Conservation (phyloP, 2,888 invertebrate genomes). For the Zygogramma bicolorata region DNA sequence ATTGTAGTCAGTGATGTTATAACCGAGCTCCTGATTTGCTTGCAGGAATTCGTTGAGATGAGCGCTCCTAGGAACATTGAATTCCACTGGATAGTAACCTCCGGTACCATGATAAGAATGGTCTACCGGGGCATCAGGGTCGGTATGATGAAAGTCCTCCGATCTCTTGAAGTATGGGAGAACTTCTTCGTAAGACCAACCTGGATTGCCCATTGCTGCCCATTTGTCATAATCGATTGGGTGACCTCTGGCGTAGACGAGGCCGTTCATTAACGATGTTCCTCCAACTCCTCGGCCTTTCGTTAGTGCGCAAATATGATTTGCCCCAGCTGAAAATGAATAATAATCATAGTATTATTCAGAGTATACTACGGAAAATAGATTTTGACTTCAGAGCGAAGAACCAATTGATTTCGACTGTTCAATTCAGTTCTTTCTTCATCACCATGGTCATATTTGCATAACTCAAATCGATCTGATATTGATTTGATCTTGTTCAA, state of each 20-base stretch:
- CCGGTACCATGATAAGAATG: constrained; percentile 17
- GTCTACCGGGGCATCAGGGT: constrained; percentile 39
- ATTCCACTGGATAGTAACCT: constrained; percentile 41
- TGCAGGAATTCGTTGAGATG: constrained; percentile 16
- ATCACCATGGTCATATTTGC: too few relatives aligned
- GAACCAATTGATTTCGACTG: too few relatives aligned
- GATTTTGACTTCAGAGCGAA: too few relatives aligned
- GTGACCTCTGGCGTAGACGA: constrained; percentile 74
- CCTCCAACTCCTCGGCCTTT: constrained; percentile 73
- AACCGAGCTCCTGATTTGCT: constrained; percentile 73
- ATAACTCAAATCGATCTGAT: too few relatives aligned
- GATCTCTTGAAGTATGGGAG: constrained; percentile 65
- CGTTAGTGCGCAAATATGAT: constrained; percentile 66
- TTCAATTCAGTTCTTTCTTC: too few relatives aligned
- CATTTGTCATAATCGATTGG: constrained; percentile 79
- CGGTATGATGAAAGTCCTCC: constrained; percentile 59
- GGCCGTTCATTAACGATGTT: constrained; percentile 62
- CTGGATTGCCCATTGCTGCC: constrained; percentile 69
- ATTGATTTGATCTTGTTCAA: too few relatives aligned
- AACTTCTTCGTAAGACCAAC: constrained; percentile 69
- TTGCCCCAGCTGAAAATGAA: constrained; percentile 56
- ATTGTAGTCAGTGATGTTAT: constrained; percentile 78
- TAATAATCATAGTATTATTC: neutral
- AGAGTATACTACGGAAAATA: too few relatives aligned
- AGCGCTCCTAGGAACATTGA: constrained; percentile 4